These are phyloP conservation scores for Stomatorhinus ivindoensis DNA, from an alignment of 2,113 vertebrate genomes.

Conservation along the genomic window DNA sequence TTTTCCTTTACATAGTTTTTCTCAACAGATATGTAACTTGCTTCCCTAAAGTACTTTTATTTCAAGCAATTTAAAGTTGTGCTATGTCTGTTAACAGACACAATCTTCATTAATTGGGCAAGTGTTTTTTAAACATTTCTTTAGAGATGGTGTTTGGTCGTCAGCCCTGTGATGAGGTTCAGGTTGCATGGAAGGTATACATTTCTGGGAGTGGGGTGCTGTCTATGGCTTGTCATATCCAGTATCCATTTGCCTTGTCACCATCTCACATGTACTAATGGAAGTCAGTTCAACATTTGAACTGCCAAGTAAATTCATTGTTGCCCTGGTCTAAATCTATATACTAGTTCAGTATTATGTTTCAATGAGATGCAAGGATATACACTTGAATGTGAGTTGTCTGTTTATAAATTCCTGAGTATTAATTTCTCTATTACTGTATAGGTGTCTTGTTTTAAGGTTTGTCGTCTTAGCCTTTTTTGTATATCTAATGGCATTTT, in stretches of 20 bases:
- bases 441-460: not conserved
- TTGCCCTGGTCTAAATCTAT: not conserved
- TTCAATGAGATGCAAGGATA: not conserved
- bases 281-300: not conserved
- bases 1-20: not conserved
- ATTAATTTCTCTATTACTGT: not conserved
- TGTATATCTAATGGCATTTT: not conserved
- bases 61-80: not conserved
- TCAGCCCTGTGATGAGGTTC: not conserved
- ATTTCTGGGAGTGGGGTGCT: not conserved
- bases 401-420: not conserved
- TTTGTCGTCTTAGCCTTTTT: not conserved
- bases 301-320: not conserved
- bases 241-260: not conserved
- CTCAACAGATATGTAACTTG: not conserved
- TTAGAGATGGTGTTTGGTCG: not conserved
- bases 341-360: not conserved
- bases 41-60: not conserved
- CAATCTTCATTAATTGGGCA: not conserved
- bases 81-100: not conserved
- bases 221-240: not conserved
- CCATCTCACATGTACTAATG: not conserved
- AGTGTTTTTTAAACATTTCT: not conserved
- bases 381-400: not conserved
- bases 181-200: not conserved